Evolutionary conservation across 2,797 vertebrate genomes (phyloP).

Genomic region (Ammospiza maritima): DNA sequence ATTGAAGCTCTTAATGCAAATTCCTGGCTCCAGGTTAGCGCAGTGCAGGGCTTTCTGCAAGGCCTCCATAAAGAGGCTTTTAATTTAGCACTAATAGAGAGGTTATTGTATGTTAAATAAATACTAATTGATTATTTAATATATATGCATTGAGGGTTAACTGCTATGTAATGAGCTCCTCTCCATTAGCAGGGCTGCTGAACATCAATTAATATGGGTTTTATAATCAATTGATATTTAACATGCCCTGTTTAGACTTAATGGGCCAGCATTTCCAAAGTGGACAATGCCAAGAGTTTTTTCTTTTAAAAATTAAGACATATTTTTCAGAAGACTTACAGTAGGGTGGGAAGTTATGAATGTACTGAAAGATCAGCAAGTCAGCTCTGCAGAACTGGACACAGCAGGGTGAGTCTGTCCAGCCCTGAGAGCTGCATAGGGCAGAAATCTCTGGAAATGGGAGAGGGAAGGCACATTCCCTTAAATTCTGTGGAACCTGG

Average conservation of each 20-base stretch:
- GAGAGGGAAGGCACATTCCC: not conserved
- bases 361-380: not conserved
- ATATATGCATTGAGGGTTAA: conserved; percentile 70
- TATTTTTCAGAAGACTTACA: not conserved
- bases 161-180: conserved; percentile 68
- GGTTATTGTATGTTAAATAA: conserved; percentile 75
- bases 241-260: conserved; percentile 26
- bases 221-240: conserved; percentile 72
- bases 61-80: conserved; percentile 40
- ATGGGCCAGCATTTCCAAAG: conserved; percentile 44
- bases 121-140: conserved; percentile 77
- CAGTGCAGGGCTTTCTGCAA: not conserved
- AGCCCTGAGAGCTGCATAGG: not conserved
- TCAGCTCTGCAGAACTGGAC: not conserved
- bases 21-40: conserved; percentile 9
- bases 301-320: not conserved
- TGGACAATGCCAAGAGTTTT: not conserved
- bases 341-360: not conserved
- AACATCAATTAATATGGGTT: conserved; percentile 67
- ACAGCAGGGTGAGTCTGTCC: not conserved
- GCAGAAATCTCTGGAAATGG: not conserved
- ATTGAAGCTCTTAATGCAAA: not conserved
- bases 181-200: conserved; percentile 59
- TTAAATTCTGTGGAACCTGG: not conserved
- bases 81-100: conserved; percentile 64